A percentile compares a stretch with the other conserved stretches of the same genome.
Conservation (phyloP, 2,797 vertebrate genomes). For the Hoplostethus mediterraneus region DNA sequence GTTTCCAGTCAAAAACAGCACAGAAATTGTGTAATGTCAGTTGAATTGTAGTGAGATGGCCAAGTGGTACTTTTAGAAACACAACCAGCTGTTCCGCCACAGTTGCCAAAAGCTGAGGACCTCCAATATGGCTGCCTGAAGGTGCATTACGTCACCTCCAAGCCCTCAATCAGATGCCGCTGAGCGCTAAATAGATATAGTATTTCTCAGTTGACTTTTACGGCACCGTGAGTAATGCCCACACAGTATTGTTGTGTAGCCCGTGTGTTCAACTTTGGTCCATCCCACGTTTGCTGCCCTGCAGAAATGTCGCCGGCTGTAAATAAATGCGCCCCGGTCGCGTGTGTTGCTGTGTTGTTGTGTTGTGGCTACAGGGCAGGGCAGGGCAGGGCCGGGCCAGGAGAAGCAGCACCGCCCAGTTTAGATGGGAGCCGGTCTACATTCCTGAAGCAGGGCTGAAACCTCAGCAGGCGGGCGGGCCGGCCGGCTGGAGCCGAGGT, state of each 20-base stretch:
- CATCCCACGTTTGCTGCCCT: too few species aligned
- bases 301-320: background rate
- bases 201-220: background rate
- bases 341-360: background rate
- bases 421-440: background rate
- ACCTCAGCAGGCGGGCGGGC: background rate
- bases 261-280: background rate
- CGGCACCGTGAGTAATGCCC: background rate
- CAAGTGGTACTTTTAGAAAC: too few species aligned
- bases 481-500: background rate
- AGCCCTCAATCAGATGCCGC: background rate
- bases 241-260: background rate
- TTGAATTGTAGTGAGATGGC: too few species aligned
- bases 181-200: background rate
- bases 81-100: too few species aligned
- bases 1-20: too few species aligned
- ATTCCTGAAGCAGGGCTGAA: conserved; percentile 7
- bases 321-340: background rate
- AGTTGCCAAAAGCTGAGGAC: too few species aligned
- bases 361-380: conserved; percentile 31
- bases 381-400: too few species aligned
- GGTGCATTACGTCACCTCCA: too few species aligned
- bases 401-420: background rate
- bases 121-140: too few species aligned
- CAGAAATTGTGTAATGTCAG: too few species aligned